Evolutionary conservation across 2,113 vertebrate species (phyloP), one percentile per base, ranked within the genome.

Genomic region (Channa argus): DNA sequence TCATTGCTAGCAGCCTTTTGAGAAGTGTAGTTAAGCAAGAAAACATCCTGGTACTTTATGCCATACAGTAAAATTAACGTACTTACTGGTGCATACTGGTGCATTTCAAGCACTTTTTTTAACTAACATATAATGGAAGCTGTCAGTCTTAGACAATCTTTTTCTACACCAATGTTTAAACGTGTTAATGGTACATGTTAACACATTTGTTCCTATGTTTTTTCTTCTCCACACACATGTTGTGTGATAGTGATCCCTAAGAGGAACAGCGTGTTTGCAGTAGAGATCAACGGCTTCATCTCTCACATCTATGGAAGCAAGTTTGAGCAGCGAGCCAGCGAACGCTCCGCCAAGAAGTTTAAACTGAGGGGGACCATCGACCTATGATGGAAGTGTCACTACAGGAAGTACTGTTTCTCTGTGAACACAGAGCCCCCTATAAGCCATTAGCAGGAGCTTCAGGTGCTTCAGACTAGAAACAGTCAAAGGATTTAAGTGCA

Each of bases 241-340:
- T 2, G 15, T 67, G 14, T 15, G 10, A 3, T 89, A 99, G 98
- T 97, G 71, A 94, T 99, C 79, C 98, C 98, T 0, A 99, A 99
- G 87, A 86, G 91, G 49, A 96, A 97, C 92, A 97, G 94, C 0
- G 95, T 99, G 7, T 99, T 99, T 74, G 86, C 93, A 0, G 66
- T 99, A 80, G 96, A 98, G 81, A 88, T 95, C 2, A 95, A 96
- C 41, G 96, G 94, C 70, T 99, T 99, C n/a, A 36, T 96, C 49
- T 95, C 97, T 13, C 95, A 97, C 91, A 97, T 99, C 92, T 98
- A 97, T 0, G 97, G 98, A 4, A 99, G 94, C 93, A 97, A 93
- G 85, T 97, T 99, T 63, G 95, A 97, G 90, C 87, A 97, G 43
- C 93, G 95, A 74, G 94, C 98, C n/a, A 96, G 97, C 6, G 98